A percentile compares a stretch with the other conserved stretches of the same genome.
These are phyloP conservation scores for Artibeus jamaicensis DNA, from an alignment of 2,797 vertebrate species.

Conservation along the genomic window DNA sequence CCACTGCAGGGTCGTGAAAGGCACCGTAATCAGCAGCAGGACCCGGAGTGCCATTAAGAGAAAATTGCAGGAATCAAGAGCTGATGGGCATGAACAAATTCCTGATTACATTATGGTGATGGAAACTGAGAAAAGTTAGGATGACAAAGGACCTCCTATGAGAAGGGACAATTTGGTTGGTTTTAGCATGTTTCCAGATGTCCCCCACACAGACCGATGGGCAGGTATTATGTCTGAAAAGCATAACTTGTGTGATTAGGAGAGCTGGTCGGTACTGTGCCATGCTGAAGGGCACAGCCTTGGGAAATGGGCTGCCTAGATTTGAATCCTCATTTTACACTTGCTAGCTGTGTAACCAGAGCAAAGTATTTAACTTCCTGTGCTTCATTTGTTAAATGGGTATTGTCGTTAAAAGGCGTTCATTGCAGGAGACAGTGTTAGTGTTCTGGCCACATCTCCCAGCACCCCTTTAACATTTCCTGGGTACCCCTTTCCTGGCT, in stretches of 20 bases:
- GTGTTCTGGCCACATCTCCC: background rate
- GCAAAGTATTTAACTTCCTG: background rate
- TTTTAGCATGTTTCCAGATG: background rate
- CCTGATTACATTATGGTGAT: constrained; percentile 7
- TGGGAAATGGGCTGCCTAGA: background rate
- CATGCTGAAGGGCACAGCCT: background rate
- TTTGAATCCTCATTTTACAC: background rate
- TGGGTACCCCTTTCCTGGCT: background rate
- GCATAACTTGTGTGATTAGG: background rate
- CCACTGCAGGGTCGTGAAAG: background rate
- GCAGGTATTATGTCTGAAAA: background rate
- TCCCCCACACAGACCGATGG: background rate
- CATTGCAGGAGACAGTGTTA: background rate
- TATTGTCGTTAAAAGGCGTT: background rate
- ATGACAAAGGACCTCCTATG: background rate
- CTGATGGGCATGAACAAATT: background rate
- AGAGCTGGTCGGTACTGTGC: background rate
- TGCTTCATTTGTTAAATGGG: background rate
- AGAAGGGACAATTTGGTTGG: background rate
- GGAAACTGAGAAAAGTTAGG: background rate
- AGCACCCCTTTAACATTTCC: background rate
- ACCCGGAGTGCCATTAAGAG: background rate
- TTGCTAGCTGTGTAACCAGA: background rate
- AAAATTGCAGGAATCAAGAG: background rate
- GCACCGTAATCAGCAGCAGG: background rate